phyloP scores from a whole-genome alignment of 2,888 invertebrate species.

The Stenotaenia linearis region DNA sequence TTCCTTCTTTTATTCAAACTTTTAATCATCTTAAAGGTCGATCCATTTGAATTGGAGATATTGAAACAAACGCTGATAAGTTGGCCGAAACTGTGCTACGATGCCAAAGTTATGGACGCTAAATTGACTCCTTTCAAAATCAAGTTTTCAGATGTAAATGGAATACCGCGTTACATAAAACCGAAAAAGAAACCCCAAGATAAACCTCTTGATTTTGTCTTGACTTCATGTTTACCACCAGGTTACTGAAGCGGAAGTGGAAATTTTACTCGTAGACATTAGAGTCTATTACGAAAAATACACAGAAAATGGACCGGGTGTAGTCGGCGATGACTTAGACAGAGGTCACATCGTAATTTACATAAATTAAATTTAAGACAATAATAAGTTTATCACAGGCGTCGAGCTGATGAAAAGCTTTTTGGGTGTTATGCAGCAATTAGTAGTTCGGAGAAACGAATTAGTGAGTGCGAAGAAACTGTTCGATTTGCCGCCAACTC shows the following conservation, averaged over 20 bases:
- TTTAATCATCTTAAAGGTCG: no score
- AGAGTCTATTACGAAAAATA: slow-evolving; percentile 67
- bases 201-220: not conserved
- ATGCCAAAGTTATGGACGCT: slow-evolving; percentile 49
- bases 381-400: not conserved
- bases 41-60: slow-evolving; percentile 44
- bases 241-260: slow-evolving; percentile 69
- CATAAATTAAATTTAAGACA: not conserved
- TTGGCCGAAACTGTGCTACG: slow-evolving; percentile 41
- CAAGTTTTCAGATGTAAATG: slow-evolving; percentile 62
- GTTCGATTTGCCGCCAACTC: slow-evolving; percentile 78
- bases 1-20: no score
- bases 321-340: slow-evolving; percentile 71
- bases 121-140: slow-evolving; percentile 64
- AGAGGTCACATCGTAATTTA: slow-evolving; percentile 51
- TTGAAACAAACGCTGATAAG: slow-evolving; percentile 42
- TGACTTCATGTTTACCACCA: slow-evolving; percentile 36
- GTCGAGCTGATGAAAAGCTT: slow-evolving; percentile 54
- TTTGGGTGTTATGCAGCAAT: slow-evolving; percentile 57
- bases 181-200: not conserved
- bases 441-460: slow-evolving; percentile 60
- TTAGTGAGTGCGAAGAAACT: slow-evolving; percentile 71
- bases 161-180: not conserved
- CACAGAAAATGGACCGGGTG: slow-evolving; percentile 69
- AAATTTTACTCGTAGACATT: slow-evolving; percentile 57